Conservation (phyloP, 1,140 invertebrate genomes). For the Drosophila melanogaster region DNA sequence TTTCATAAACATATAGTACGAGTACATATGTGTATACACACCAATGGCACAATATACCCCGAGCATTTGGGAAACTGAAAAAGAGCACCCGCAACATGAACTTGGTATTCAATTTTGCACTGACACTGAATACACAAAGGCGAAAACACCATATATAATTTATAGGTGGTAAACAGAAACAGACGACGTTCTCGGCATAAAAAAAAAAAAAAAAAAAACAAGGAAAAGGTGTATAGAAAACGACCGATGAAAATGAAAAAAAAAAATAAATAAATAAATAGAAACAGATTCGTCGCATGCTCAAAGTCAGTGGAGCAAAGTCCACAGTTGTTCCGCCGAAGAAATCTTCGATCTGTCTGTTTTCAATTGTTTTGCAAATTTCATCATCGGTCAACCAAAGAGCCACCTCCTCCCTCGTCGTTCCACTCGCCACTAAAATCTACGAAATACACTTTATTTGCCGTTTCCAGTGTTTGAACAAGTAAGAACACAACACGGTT, state of each 20-base stretch:
- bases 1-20: too few relatives aligned
- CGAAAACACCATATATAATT: constrained; percentile 22
- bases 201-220: background rate
- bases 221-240: background rate
- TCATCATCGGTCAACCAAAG: constrained; percentile 13
- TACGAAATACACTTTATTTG: background rate
- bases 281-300: constrained; percentile 12
- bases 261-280: background rate
- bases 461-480: background rate
- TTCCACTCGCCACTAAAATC: too few relatives aligned
- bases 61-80: background rate
- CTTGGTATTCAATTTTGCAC: constrained; percentile 44
- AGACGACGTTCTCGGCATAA: constrained; percentile 11
- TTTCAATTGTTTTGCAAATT: constrained; percentile 32
- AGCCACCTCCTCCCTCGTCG: too few relatives aligned
- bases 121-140: constrained; percentile 40
- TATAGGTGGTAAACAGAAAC: constrained; percentile 56
- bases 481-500: background rate
- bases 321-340: constrained; percentile 20
- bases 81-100: constrained; percentile 23
- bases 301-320: constrained; percentile 35
- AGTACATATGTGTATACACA: too few relatives aligned
- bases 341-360: constrained; percentile 20
- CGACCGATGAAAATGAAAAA: constrained; percentile 7
- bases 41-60: background rate